Percentiles rank a stretch among this genome's conserved stretches.
Evolutionary conservation across 2,888 invertebrate species (phyloP).

Genomic region (Epinotia nisella): DNA sequence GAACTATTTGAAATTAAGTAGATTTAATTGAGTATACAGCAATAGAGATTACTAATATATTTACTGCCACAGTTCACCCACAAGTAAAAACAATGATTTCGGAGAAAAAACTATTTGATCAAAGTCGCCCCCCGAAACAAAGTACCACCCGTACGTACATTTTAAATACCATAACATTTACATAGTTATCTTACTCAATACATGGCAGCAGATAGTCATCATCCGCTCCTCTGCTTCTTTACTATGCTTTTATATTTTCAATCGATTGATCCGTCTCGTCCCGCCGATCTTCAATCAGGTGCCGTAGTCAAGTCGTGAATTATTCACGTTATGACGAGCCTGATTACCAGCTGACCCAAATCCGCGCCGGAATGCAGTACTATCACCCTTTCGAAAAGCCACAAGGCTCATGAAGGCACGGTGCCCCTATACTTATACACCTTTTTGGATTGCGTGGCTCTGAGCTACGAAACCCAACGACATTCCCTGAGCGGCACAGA

Average conservation of each 20-base stretch:
- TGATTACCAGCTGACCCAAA: conserved; percentile 71
- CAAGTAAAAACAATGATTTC: too few relatives aligned
- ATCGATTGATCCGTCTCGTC: conserved; percentile 11
- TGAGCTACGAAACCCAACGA: conserved; percentile 28
- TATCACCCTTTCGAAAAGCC: conserved; percentile 43
- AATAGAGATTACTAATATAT: too few relatives aligned
- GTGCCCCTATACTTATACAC: conserved; percentile 4
- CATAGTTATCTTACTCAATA: not conserved
- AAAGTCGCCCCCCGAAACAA: too few relatives aligned
- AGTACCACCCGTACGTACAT: too few relatives aligned
- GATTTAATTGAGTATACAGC: too few relatives aligned
- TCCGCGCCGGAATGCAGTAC: conserved; percentile 55
- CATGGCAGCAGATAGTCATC: not conserved
- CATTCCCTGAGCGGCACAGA: conserved; percentile 37
- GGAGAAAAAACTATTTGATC: too few relatives aligned
- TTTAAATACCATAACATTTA: too few relatives aligned
- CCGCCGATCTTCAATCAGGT: conserved; percentile 58
- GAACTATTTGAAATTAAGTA: too few relatives aligned
- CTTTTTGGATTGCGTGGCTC: conserved; percentile 3
- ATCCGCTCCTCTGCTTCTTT: not conserved
- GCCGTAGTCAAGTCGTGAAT: conserved; percentile 57
- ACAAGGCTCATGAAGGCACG: conserved; percentile 37
- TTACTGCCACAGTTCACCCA: too few relatives aligned
- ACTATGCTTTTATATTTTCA: conserved; percentile 16
- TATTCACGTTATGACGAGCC: conserved; percentile 67